Evolutionary conservation across 2,888 invertebrate species (phyloP).

Genomic region (Uropetala carovei): DNA sequence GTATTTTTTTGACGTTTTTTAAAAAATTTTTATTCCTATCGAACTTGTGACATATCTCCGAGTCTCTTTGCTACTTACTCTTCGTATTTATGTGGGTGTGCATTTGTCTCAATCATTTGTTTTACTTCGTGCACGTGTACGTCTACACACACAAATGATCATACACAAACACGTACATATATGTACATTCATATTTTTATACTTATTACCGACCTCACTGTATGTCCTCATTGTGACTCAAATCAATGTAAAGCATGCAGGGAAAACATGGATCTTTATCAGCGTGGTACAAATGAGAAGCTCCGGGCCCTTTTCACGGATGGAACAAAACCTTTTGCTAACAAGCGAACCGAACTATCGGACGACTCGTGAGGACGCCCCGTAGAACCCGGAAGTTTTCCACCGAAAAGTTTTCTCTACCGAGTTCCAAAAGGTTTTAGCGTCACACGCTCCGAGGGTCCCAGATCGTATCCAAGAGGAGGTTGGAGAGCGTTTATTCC

Average conservation of each 20-base stretch:
- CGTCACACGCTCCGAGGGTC: not conserved
- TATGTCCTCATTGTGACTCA: too few species aligned
- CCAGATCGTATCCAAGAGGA: not conserved
- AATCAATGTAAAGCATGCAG: not conserved
- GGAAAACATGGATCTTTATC: not conserved
- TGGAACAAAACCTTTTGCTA: conserved; percentile 24
- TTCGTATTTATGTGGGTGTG: not conserved
- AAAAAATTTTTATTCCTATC: not conserved
- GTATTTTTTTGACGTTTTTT: not conserved
- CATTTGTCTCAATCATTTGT: not conserved
- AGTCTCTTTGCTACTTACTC: not conserved
- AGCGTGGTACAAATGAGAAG: conserved; percentile 19
- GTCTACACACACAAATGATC: too few species aligned
- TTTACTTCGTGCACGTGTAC: not conserved
- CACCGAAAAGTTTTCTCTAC: not conserved
- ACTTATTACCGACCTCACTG: too few species aligned
- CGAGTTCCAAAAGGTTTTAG: not conserved
- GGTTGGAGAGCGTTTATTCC: not conserved
- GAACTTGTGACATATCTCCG: not conserved
- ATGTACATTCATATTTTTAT: too few species aligned
- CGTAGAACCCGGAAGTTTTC: not conserved
- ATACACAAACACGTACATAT: too few species aligned
- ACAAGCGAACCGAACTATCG: conserved; percentile 23
- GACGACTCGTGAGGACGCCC: not conserved
- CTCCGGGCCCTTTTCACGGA: conserved; percentile 17